Conservation (phyloP, 2,113 vertebrate species). For the Pelodiscus sinensis region DNA sequence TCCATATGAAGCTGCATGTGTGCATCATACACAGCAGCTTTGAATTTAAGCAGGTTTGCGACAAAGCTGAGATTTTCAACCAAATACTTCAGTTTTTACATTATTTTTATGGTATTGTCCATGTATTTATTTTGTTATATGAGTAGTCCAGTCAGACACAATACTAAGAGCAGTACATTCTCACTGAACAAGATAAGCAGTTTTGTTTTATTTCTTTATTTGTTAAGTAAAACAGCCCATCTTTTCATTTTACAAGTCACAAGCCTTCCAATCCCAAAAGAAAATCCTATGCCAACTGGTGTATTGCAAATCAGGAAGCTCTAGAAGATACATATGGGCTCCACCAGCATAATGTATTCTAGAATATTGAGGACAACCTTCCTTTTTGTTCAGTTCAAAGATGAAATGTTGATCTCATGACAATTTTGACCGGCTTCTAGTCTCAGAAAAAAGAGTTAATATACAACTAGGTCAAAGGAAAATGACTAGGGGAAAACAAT, state of each 20-base stretch:
- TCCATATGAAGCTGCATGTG: fast-evolving
- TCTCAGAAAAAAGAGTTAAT: background rate
- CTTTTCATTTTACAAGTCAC: constrained; percentile 5
- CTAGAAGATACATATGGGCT: background rate
- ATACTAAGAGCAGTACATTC: background rate
- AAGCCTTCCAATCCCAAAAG: constrained; percentile 12
- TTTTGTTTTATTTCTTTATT: background rate
- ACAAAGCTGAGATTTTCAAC: background rate
- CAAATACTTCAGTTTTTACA: background rate
- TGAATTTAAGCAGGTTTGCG: background rate
- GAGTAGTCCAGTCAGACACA: background rate
- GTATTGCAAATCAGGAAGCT: background rate
- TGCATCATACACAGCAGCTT: fast-evolving
- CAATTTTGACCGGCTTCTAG: background rate
- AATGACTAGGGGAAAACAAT: background rate
- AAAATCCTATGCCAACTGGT: background rate
- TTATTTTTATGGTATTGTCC: background rate
- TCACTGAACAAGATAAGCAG: background rate
- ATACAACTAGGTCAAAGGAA: fast-evolving
- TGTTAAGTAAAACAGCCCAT: background rate
- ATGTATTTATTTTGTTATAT: background rate
- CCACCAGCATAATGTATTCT: background rate
- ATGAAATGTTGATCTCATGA: background rate
- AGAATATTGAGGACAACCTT: background rate
- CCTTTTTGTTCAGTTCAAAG: background rate